These are phyloP conservation scores for Hyposoter dolosus DNA, from an alignment of 2,888 invertebrate species.

Conservation along the genomic window DNA sequence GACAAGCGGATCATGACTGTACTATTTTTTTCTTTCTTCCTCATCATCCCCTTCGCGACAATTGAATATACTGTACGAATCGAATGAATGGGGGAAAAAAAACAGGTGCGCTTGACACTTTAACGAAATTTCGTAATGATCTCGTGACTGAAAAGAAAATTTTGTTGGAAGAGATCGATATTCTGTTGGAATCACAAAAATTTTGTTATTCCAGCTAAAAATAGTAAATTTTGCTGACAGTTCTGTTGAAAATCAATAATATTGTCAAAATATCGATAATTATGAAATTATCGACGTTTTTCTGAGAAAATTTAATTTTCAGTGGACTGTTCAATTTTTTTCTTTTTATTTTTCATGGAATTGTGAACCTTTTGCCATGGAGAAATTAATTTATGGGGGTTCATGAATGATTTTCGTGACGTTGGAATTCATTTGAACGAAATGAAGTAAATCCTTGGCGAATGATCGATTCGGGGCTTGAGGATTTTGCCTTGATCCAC, in stretches of 20 bases:
- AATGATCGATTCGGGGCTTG: not conserved
- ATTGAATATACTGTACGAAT: conserved; percentile 46
- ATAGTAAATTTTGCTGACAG: too few relatives aligned
- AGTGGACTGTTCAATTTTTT: not conserved
- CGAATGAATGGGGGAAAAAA: not conserved
- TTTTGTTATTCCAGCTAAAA: not conserved
- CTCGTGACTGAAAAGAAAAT: not conserved
- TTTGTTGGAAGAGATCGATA: too few relatives aligned
- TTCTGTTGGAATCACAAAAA: too few relatives aligned
- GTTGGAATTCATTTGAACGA: conserved; percentile 2
- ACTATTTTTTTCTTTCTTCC: conserved; percentile 27
- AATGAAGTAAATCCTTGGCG: not conserved
- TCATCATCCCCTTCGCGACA: conserved; percentile 54
- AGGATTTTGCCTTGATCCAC: conserved; percentile 26
- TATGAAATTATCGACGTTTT: too few relatives aligned
- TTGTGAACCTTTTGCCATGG: too few relatives aligned
- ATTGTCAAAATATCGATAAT: too few relatives aligned
- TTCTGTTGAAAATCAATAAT: not conserved
- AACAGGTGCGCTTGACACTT: conserved; percentile 26
- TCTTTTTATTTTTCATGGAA: too few relatives aligned
- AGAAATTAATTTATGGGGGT: too few relatives aligned
- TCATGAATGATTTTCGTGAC: not conserved
- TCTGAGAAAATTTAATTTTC: too few relatives aligned
- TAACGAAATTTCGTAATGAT: not conserved
- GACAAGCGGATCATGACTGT: conserved; percentile 62